These are phyloP conservation scores for Silurus aristotelis DNA, from an alignment of 2,797 vertebrate genomes.

Conservation along the genomic window DNA sequence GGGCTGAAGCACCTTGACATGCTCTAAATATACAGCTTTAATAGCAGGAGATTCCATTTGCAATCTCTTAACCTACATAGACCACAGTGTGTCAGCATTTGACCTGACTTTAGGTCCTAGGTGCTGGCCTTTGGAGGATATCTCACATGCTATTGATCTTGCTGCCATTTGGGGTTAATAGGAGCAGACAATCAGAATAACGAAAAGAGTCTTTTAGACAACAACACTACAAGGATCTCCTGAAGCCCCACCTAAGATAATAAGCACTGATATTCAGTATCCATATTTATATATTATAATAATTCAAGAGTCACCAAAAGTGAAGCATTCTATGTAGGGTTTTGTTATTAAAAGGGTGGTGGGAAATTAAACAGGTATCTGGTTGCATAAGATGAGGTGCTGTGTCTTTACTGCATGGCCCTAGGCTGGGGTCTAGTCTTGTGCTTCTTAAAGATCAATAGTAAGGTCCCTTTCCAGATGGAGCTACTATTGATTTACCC, in stretches of 20 bases:
- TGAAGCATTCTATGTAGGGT: constrained; percentile 67
- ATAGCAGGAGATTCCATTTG: constrained; percentile 65
- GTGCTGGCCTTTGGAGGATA: constrained; percentile 68
- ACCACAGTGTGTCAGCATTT: constrained; percentile 62
- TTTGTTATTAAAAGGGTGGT: constrained; percentile 67
- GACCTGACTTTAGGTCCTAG: constrained; percentile 72
- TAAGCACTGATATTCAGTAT: constrained; percentile 52
- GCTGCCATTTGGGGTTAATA: constrained; percentile 77
- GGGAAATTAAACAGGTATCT: constrained; percentile 57
- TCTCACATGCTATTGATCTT: constrained; percentile 70
- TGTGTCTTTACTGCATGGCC: constrained; percentile 50
- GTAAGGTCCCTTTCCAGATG: constrained; percentile 78
- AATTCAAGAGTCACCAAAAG: constrained; percentile 60
- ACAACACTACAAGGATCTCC: constrained; percentile 53
- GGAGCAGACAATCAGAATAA: constrained; percentile 77
- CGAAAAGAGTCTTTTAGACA: constrained; percentile 73
- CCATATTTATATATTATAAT: constrained; percentile 69
- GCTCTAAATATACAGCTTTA: constrained; percentile 60
- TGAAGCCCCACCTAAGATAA: constrained; percentile 58
- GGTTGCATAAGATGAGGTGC: constrained; percentile 63
- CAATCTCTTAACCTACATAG: constrained; percentile 70
- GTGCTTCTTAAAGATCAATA: constrained; percentile 76
- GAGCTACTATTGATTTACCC: constrained; percentile 76
- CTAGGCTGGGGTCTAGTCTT: constrained; percentile 63
- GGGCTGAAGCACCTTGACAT: constrained; percentile 42